These are phyloP conservation scores for Coregonus clupeaformis DNA, from an alignment of 2,113 vertebrate species.

Conservation along the genomic window DNA sequence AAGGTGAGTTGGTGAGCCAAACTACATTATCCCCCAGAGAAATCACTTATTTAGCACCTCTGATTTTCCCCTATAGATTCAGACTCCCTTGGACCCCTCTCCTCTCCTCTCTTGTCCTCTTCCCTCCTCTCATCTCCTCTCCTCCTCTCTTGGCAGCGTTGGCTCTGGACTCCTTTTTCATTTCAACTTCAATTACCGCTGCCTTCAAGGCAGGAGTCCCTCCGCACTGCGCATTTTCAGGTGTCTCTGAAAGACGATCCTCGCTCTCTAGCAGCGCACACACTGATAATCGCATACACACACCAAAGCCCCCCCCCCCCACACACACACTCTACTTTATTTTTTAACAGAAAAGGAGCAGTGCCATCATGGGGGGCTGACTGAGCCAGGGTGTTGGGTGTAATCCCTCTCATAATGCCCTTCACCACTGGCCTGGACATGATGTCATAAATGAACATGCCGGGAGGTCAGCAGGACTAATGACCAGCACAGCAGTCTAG, in stretches of 20 bases:
- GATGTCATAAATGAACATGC: conserved; percentile 56
- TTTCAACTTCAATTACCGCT: conserved; percentile 59
- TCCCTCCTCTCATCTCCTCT: conserved; percentile 2
- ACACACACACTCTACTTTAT: background rate
- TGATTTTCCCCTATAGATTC: background rate
- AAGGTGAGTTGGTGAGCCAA: background rate
- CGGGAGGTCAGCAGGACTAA: background rate
- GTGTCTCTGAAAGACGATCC: conserved; percentile 45
- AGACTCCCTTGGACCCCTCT: background rate
- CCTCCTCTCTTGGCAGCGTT: conserved; percentile 25
- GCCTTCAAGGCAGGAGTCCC: conserved; percentile 8
- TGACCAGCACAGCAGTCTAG: background rate
- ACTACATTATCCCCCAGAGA: background rate
- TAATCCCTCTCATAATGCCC: conserved; percentile 55
- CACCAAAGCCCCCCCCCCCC: background rate
- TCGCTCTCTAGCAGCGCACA: background rate
- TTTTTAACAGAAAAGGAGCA: background rate
- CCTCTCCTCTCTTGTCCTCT: conserved; percentile 6
- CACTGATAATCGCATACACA: conserved; percentile 15
- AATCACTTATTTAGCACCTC: background rate
- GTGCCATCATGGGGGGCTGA: background rate
- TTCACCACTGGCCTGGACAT: conserved; percentile 35
- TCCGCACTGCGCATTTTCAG: conserved; percentile 43
- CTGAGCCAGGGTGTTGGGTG: conserved; percentile 44
- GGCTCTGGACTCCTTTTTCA: conserved; percentile 49